Evolutionary conservation across 2,888 invertebrate species (phyloP).

Genomic region (Branchellion lobata): DNA sequence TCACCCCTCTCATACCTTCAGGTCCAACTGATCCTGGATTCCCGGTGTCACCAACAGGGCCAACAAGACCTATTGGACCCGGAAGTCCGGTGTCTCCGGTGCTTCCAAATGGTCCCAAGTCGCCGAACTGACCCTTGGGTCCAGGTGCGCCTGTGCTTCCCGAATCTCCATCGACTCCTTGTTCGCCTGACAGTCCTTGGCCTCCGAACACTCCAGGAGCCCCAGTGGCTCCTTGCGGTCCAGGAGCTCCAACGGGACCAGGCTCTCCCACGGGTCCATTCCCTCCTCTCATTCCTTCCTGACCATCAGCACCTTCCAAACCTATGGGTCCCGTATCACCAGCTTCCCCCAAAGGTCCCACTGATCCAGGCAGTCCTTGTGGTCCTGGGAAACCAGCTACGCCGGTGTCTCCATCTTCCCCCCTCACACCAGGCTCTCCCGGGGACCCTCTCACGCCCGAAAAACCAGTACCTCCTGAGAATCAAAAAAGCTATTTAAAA

Average conservation of each 20-base stretch:
- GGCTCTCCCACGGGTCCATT: conserved; percentile 43
- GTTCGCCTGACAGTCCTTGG: conserved; percentile 40
- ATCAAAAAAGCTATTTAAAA: too few species aligned
- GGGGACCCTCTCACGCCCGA: conserved; percentile 32
- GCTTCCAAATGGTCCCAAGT: conserved; percentile 46
- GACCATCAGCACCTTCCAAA: conserved; percentile 43
- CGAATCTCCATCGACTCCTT: conserved; percentile 42
- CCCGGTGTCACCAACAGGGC: conserved; percentile 54
- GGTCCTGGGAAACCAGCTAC: conserved; percentile 24
- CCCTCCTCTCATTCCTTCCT: conserved; percentile 44
- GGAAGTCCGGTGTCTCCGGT: conserved; percentile 45
- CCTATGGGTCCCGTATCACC: background rate
- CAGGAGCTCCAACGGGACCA: conserved; percentile 43
- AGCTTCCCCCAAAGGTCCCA: background rate
- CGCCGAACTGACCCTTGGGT: conserved; percentile 45
- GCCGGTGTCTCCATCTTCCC: conserved; percentile 43
- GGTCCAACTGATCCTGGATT: conserved; percentile 47
- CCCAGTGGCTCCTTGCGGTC: conserved; percentile 41
- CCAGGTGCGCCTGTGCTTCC: conserved; percentile 45
- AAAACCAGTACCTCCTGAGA: conserved; percentile 42
- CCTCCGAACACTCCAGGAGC: conserved; percentile 30
- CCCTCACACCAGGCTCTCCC: conserved; percentile 26
- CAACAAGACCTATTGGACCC: conserved; percentile 44
- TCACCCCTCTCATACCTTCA: conserved; percentile 45
- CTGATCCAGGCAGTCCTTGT: background rate